Conservation (phyloP, 2,797 vertebrate species). For the Pogonophryne albipinna region DNA sequence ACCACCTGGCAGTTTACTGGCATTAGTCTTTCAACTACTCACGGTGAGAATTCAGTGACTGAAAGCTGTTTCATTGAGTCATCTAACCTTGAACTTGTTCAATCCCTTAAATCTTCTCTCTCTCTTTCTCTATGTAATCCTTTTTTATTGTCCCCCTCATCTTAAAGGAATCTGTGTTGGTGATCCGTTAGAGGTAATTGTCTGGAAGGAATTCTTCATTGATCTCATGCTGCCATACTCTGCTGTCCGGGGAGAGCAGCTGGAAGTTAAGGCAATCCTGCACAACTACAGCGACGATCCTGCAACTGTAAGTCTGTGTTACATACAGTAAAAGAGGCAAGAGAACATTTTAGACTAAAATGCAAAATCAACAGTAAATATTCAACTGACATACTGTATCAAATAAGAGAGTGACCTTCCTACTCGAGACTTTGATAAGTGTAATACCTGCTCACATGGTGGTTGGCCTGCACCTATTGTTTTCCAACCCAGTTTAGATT, state of each 20-base stretch:
- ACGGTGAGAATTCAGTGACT: slow-evolving; percentile 55
- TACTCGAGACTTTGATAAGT: too few species aligned
- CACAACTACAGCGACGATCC: slow-evolving; percentile 83
- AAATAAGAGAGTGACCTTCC: too few species aligned
- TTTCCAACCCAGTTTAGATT: too few species aligned
- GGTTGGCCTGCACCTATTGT: neutral
- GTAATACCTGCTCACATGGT: neutral
- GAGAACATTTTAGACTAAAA: too few species aligned
- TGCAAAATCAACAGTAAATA: neutral
- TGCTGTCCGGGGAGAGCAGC: slow-evolving; percentile 90
- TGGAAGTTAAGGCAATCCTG: slow-evolving; percentile 91
- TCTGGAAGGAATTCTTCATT: slow-evolving; percentile 89
- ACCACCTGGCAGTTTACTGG: slow-evolving; percentile 94
- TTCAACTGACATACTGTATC: neutral
- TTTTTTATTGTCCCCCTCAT: neutral
- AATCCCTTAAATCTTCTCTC: too few species aligned
- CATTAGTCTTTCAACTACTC: slow-evolving; percentile 84
- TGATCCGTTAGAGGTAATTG: slow-evolving; percentile 87
- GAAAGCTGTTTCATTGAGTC: neutral
- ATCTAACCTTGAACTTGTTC: too few species aligned
- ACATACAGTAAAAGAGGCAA: too few species aligned
- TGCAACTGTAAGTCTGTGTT: slow-evolving; percentile 65
- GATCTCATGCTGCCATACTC: slow-evolving; percentile 91
- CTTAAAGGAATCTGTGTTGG: slow-evolving; percentile 89
- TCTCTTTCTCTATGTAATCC: neutral